A percentile compares a stretch with the other conserved stretches of the same genome.
phyloP scores from a whole-genome alignment of 1,140 invertebrate species.

The Heliothis virescens region DNA sequence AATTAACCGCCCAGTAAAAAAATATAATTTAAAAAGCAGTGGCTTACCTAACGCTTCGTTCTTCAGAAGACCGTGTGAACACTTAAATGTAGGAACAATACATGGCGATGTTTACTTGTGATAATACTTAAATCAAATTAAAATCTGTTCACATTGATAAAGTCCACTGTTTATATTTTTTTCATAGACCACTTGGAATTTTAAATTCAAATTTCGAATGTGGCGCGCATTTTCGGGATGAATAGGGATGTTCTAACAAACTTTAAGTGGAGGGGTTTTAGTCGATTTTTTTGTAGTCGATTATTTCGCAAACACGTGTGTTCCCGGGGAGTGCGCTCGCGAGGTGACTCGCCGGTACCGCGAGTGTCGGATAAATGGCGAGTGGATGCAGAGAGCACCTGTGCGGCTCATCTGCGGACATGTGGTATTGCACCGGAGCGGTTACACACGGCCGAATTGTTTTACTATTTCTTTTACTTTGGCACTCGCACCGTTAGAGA shows the following conservation, averaged over 20 bases:
- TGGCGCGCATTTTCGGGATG: neutral
- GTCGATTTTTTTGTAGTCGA: constrained; percentile 10
- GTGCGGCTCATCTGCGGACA: constrained; percentile 61
- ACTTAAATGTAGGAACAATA: constrained; percentile 43
- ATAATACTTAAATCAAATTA: constrained; percentile 42
- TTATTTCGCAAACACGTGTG: constrained; percentile 53
- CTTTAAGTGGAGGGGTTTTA: constrained; percentile 2
- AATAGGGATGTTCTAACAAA: constrained; percentile 19
- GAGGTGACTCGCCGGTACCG: constrained; percentile 67
- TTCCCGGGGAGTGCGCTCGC: constrained; percentile 53
- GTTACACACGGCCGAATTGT: constrained; percentile 52
- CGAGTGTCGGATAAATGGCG: constrained; percentile 78
- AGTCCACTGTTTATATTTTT: constrained; percentile 45
- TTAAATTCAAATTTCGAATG: constrained; percentile 30
- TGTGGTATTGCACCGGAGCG: constrained; percentile 71
- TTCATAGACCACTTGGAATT: constrained; percentile 31
- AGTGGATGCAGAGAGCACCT: constrained; percentile 60
- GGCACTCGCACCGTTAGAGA: constrained; percentile 18
- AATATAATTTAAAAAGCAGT: constrained; percentile 26
- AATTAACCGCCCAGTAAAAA: constrained; percentile 17
- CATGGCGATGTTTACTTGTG: constrained; percentile 41
- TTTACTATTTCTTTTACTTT: constrained; percentile 44
- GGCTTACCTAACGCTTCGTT: constrained; percentile 40
- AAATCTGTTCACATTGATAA: constrained; percentile 47
- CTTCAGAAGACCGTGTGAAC: constrained; percentile 38